These are phyloP conservation scores for Acleris cristana DNA, from an alignment of 2,888 invertebrate genomes.

Conservation along the genomic window DNA sequence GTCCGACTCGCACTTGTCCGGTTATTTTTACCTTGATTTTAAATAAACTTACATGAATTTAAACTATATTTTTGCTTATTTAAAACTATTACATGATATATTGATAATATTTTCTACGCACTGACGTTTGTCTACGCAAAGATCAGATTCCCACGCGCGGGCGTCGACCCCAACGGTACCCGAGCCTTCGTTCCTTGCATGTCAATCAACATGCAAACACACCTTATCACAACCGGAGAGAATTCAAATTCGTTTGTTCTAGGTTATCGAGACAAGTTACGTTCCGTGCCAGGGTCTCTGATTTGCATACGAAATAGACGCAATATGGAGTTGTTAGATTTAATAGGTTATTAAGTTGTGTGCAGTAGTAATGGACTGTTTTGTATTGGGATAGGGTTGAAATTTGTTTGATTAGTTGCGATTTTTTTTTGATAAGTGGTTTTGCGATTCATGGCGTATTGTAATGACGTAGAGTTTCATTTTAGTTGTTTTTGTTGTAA, in stretches of 20 bases:
- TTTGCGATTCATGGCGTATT: conserved; percentile 4
- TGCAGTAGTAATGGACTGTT: conserved; percentile 6
- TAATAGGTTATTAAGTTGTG: too few species aligned
- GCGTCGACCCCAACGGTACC: conserved; percentile 65
- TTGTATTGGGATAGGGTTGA: background rate
- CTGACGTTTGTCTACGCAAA: conserved; percentile 43
- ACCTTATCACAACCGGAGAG: conserved; percentile 8
- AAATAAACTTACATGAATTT: too few species aligned
- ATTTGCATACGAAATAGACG: too few species aligned
- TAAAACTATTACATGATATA: background rate
- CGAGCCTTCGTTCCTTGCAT: conserved; percentile 58
- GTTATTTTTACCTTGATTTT: too few species aligned
- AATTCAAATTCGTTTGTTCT: conserved; percentile 14
- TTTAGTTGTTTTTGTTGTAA: background rate
- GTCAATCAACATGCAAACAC: conserved; percentile 16
- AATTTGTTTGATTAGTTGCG: background rate
- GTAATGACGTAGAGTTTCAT: conserved; percentile 1
- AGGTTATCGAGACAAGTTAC: background rate
- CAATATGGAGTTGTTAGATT: too few species aligned
- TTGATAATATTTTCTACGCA: conserved; percentile 25
- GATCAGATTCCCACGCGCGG: conserved; percentile 64
- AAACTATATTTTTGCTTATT: too few species aligned
- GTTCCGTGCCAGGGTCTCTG: too few species aligned
- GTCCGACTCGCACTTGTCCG: too few species aligned
- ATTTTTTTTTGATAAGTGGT: background rate